A percentile compares a stretch with the other conserved stretches of the same genome.
phyloP scores from a whole-genome alignment of 2,113 vertebrate species.

The Butastur rufipennis region DNA sequence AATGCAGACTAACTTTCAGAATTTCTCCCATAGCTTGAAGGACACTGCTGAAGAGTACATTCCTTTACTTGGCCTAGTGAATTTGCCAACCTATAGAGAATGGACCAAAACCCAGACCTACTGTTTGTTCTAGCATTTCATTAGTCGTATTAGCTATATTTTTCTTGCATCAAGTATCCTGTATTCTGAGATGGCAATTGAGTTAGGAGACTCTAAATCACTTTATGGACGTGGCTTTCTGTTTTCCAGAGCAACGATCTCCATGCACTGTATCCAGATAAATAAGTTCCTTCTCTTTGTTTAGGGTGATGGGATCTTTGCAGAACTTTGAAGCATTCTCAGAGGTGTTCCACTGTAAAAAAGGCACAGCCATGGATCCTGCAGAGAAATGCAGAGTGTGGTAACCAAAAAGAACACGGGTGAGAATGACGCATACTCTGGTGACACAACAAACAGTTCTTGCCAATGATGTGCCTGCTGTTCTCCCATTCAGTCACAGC shows the following conservation, averaged over 20 bases:
- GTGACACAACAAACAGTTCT: not conserved
- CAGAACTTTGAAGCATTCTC: conserved; percentile 95
- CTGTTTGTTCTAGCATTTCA: not conserved
- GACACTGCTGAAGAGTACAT: accelerated
- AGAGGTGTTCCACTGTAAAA: conserved; percentile 85
- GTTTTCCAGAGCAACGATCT: not conserved
- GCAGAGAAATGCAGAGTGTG: conserved; percentile 87
- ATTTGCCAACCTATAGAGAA: accelerated
- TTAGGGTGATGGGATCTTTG: conserved; percentile 91
- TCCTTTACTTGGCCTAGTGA: not conserved
- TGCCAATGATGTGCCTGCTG: conserved; percentile 16
- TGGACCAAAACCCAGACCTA: not conserved
- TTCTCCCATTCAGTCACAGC: not conserved
- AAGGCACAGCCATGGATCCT: conserved; percentile 86
- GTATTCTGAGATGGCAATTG: not conserved
- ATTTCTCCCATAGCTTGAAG: not conserved
- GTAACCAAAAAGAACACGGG: conserved; percentile 66
- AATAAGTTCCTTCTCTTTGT: not conserved
- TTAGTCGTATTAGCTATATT: accelerated
- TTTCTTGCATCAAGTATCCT: not conserved
- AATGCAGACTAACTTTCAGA: not conserved
- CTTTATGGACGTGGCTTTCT: not conserved
- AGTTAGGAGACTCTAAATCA: not conserved
- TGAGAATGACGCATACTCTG: not conserved
- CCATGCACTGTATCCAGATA: not conserved